phyloP scores from a whole-genome alignment of 2,797 vertebrate species.

The Hylomyscus alleni region DNA sequence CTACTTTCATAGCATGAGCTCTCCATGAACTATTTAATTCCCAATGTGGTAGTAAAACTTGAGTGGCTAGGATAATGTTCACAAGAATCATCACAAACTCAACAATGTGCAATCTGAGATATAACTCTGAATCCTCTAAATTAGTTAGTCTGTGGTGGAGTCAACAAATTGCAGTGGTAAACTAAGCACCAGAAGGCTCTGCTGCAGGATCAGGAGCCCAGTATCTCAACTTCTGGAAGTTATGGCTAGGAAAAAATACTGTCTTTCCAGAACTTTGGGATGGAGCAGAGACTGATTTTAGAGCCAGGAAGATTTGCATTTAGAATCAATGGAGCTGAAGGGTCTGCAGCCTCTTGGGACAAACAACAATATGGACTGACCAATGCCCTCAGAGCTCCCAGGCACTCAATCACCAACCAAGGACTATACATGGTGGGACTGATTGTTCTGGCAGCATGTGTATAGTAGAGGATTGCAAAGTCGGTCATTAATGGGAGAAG shows the following conservation, averaged over 20 bases:
- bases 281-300: not conserved
- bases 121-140: not conserved
- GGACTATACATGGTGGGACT: too few relatives aligned
- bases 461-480: too few relatives aligned
- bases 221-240: not conserved
- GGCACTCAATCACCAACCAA: too few relatives aligned
- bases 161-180: not conserved
- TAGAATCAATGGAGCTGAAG: too few relatives aligned
- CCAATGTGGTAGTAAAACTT: not conserved
- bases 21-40: not conserved
- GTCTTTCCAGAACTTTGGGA: not conserved
- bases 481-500: too few relatives aligned
- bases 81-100: not conserved
- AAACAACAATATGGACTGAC: too few relatives aligned
- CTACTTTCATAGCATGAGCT: not conserved
- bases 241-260: not conserved
- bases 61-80: not conserved
- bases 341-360: too few relatives aligned
- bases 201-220: not conserved
- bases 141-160: not conserved
- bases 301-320: not conserved
- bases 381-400: too few relatives aligned
- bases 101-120: not conserved
- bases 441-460: too few relatives aligned
- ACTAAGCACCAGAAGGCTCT: not conserved